phyloP scores from a whole-genome alignment of 2,113 vertebrate species.

The Sylvilagus bachmani region DNA sequence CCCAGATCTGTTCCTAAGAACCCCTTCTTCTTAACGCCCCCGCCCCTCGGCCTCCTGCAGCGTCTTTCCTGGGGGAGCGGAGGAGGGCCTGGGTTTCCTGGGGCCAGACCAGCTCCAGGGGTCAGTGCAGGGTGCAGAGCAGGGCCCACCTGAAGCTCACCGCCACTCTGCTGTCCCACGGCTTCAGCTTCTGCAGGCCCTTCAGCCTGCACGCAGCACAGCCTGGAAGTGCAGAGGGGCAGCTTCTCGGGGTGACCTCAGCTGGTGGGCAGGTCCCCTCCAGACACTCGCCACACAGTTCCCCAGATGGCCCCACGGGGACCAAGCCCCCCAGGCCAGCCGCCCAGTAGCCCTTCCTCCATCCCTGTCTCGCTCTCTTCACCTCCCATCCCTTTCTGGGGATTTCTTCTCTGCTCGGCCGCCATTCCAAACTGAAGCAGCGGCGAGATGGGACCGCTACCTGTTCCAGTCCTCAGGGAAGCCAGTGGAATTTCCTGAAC shows the following conservation, averaged over 20 bases:
- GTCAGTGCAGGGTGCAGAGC: no score
- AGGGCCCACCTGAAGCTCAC: background rate
- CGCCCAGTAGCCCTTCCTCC: rapidly evolving
- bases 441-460: background rate
- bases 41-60: background rate
- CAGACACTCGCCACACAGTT: background rate
- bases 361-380: background rate
- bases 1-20: background rate
- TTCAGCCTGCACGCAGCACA: background rate
- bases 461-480: background rate
- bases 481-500: background rate
- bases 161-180: background rate
- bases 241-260: no score
- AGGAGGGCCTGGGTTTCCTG: no score
- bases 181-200: background rate
- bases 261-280: background rate
- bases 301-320: rapidly evolving
- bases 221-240: background rate
- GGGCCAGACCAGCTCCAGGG: background rate
- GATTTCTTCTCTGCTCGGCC: background rate
- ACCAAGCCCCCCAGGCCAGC: background rate
- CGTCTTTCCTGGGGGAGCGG: background rate
- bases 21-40: background rate
- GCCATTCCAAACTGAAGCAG: background rate
- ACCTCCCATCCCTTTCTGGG: background rate